These are phyloP conservation scores for Epizoanthus stellaris DNA, from an alignment of 92 coral and sea anemone species.

Conservation along the genomic window DNA sequence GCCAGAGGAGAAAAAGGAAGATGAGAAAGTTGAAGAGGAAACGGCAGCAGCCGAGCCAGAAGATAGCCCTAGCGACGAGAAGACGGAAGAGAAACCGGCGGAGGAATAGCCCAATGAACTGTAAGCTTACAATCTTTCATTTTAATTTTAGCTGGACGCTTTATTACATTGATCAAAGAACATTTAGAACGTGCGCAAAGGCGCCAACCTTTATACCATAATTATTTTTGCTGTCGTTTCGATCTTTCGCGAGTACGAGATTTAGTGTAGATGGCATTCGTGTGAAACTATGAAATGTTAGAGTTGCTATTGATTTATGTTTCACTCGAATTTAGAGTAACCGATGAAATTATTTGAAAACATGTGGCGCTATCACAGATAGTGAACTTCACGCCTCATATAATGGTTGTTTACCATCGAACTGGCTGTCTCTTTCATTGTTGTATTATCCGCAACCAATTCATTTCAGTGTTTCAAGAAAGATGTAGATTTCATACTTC, in stretches of 20 bases:
- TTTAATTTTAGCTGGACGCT: slow-evolving; percentile 46
- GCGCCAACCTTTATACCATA: slow-evolving; percentile 14
- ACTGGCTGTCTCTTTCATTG: slow-evolving; percentile 15
- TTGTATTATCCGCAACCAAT: slow-evolving; percentile 14
- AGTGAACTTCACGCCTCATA: slow-evolving; percentile 33
- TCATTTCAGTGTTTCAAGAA: not conserved
- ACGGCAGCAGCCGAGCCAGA: slow-evolving; percentile 59
- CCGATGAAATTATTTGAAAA: slow-evolving; percentile 36
- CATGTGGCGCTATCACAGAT: slow-evolving; percentile 35
- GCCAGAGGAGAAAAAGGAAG: slow-evolving; percentile 58
- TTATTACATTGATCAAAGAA: slow-evolving; percentile 21
- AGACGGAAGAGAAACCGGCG: slow-evolving; percentile 57
- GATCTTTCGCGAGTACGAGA: slow-evolving; percentile 8
- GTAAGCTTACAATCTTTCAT: slow-evolving; percentile 46
- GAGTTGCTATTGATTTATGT: slow-evolving; percentile 26
- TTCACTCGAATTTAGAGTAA: slow-evolving; percentile 30
- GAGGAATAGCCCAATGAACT: slow-evolving; percentile 76
- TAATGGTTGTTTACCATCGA: slow-evolving; percentile 3
- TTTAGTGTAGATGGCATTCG: slow-evolving; percentile 6
- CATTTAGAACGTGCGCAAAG: slow-evolving; percentile 39
- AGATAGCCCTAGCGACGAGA: slow-evolving; percentile 71
- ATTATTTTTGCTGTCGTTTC: slow-evolving; percentile 44
- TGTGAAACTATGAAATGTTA: not conserved
- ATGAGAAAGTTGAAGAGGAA: slow-evolving; percentile 47
- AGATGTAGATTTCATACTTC: slow-evolving; percentile 44